Evolutionary conservation across 2,797 vertebrate species (phyloP), one percentile per base, ranked within the genome.

Genomic region (Glyptemys insculpta): DNA sequence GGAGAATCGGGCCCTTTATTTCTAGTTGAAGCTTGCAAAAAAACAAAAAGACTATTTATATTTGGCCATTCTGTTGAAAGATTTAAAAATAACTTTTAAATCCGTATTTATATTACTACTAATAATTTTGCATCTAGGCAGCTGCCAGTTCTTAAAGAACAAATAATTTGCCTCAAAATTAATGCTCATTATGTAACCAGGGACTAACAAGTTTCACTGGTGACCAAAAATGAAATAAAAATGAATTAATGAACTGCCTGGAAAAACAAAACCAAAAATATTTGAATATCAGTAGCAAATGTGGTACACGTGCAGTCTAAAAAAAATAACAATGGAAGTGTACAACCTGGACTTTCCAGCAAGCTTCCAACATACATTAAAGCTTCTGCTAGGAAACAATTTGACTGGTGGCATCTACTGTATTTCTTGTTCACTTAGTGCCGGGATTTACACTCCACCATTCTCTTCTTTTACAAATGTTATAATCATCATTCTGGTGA

Each of bases 31-130:
- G 4, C 34, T 76, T 79, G 44, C 25, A 87, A 62, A 18, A 5
- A 25, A 54, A 9, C 21, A 54, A 54, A 54, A 72, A 68, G 29
- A 18, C 37, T 84, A 15, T 83, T 86, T 41, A 14, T 50, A 76
- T 76, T 47, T 76, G 57, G 29, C 8, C 21, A 3, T n/a, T 4
- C 29, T 56, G 31, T 12, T 44, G 9, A 25, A 85, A 34, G 1
- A 54, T 6, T 5, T 49, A 72, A 50, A 89, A 89, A 93, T 1
- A 21, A 37, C 31, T 47, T 83, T 50, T 81, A 0, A 83, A 94
- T 49, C 47, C 1, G 3, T 0, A 0, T 3, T 1, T 3, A 57
- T 56, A 52, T 52, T 74, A 25, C 12, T n/a, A 14, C 14, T 78
- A 92, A 47, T 12, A 49, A 1, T 8, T 92, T 41, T 89, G 3